Base-by-base conservation (phyloP, 1,140 invertebrate species). In the Platyura marginata region DNA sequence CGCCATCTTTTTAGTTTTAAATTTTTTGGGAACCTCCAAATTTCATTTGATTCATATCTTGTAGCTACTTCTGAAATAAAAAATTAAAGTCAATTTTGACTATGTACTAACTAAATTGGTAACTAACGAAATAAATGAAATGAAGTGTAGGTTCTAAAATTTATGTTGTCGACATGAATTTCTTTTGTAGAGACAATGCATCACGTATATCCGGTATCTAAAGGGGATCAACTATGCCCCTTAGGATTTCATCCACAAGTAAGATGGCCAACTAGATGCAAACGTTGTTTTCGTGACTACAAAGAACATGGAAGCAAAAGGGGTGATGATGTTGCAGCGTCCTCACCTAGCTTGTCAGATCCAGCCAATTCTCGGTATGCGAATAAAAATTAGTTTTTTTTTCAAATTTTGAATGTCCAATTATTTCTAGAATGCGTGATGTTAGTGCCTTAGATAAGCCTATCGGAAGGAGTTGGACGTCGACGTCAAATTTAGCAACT, bases 231-330 rank as follows among this genome's bases (percentile, higher is more conserved):
- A 33, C 65, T 90, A 42, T 92, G 87, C 59, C 86, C 86, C 20
- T 66, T 91, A 54, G 88, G 89, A n/a, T 93, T 93, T 58, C 84
- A 90, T 66, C 87, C 88, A 18, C 88, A 92, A 67, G 83, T 88
- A 46, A 73, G 87, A 49, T 90, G 87, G 82, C 88, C 88, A 13
- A 92, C 86, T 33, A 70, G 86, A 48, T 92, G 88, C 66, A 91
- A 91, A 66, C 67, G 87, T 48, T 93, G 88, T 62, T 92, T 91
- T 68, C 79, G 87, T 70, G 87, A 90, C 57, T 91, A 90, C 63
- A 90, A 89, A 61, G 85, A 91, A 53, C 85, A 89, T 64, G 80
- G 79, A 13, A 74, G 73, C 33, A 72, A 74, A 55, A 71, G 73
- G 54, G 69, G 77, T 40, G 65, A 68, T 47, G 77, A 83, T 52